Percentiles rank a stretch among this genome's conserved stretches.
phyloP scores from a whole-genome alignment of 2,888 invertebrate species.

The Zaprionus bogoriensis region DNA sequence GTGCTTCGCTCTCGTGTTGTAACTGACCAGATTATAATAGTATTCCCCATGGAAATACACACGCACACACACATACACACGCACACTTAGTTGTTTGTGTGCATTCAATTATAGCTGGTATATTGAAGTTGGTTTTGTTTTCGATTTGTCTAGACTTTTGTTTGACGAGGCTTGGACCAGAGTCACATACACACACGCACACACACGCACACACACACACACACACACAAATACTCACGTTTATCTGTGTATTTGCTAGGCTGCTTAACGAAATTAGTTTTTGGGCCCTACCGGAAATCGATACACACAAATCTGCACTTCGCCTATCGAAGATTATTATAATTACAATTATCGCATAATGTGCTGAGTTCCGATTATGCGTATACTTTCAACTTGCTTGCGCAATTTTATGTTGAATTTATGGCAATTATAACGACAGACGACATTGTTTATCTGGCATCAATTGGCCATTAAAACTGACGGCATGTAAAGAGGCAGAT shows the following conservation, averaged over 20 bases:
- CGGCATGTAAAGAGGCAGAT: constrained; percentile 44
- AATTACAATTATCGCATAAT: constrained; percentile 7
- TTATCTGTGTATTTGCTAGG: constrained; percentile 43
- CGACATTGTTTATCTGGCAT: constrained; percentile 28
- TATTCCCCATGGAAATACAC: constrained; percentile 54
- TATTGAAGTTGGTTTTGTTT: constrained; percentile 74
- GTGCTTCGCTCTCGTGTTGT: constrained; percentile 25
- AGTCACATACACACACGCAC: constrained; percentile 1
- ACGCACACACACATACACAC: constrained; percentile 17
- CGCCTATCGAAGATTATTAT: constrained; percentile 4
- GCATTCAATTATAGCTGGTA: constrained; percentile 71
- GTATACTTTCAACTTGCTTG: background rate
- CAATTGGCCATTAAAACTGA: constrained; percentile 42
- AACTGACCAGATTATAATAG: constrained; percentile 72
- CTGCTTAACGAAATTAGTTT: constrained; percentile 70
- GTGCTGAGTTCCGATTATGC: background rate
- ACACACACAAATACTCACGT: background rate
- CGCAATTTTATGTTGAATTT: constrained; percentile 38
- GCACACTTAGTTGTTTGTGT: constrained; percentile 50
- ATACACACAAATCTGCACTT: constrained; percentile 21
- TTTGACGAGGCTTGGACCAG: constrained; percentile 50
- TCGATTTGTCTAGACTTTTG: constrained; percentile 71
- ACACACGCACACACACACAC: background rate
- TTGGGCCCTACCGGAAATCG: constrained; percentile 39
- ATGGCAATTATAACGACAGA: constrained; percentile 33